Evolutionary conservation across 2,797 vertebrate species (phyloP).

Genomic region (Anniella stebbinsi): DNA sequence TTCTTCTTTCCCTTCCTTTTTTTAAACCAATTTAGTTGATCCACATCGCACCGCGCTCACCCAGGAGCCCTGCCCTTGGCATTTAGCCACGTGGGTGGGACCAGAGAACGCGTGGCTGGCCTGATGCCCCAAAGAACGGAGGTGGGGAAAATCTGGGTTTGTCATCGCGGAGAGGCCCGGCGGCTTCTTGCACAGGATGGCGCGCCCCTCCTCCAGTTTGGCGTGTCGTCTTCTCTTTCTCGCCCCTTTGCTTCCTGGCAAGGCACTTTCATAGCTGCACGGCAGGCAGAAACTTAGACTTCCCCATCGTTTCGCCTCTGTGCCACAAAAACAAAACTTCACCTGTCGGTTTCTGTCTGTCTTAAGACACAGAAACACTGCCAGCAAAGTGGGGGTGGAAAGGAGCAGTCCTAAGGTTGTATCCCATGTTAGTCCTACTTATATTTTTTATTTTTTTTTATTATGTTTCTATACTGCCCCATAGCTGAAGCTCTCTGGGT

Average conservation of each 20-base stretch:
- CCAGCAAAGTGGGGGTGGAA: not conserved
- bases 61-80: constrained; percentile 48
- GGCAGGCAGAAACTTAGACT: not conserved
- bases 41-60: not conserved
- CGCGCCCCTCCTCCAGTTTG: not conserved
- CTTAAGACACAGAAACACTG: not conserved
- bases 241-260: not conserved
- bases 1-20: not conserved
- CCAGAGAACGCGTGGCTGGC: constrained; percentile 33
- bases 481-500: no score
- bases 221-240: not conserved
- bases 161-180: not conserved
- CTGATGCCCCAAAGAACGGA: not conserved
- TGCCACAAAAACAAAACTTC: not conserved
- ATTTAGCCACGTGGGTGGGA: constrained; percentile 37
- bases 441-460: no score
- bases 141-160: not conserved
- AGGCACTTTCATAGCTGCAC: not conserved
- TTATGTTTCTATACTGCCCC: no score
- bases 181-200: not conserved
- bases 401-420: not conserved
- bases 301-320: not conserved
- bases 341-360: not conserved
- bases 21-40: constrained; percentile 6
- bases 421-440: no score